Percentiles rank a stretch among this genome's conserved stretches.
These are phyloP conservation scores for Stegana nigrithorax DNA, from an alignment of 2,888 invertebrate genomes.

Conservation along the genomic window DNA sequence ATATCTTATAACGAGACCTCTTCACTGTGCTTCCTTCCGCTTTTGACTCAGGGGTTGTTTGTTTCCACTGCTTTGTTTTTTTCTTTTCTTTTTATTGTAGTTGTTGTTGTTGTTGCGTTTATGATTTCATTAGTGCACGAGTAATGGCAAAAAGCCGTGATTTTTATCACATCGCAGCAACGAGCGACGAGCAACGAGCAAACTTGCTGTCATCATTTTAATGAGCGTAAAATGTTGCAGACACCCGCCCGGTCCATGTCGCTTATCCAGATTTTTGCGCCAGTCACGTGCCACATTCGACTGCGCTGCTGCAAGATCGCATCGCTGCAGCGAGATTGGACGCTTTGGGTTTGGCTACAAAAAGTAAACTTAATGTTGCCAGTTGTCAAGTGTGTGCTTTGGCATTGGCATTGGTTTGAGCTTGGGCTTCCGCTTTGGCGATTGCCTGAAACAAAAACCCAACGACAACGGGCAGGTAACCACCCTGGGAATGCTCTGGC, in stretches of 20 bases:
- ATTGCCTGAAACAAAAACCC: neutral
- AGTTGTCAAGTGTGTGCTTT: no score
- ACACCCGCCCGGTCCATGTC: no score
- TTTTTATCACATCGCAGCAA: constrained; percentile 56
- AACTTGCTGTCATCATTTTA: constrained; percentile 52
- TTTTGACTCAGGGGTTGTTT: neutral
- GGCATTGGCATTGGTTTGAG: no score
- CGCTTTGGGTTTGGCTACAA: neutral
- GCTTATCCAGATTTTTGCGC: constrained; percentile 7
- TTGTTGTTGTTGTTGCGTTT: neutral
- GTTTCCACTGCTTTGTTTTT: neutral
- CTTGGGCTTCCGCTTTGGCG: no score
- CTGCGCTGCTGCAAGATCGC: neutral
- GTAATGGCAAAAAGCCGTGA: constrained; percentile 23
- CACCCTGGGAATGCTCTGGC: neutral
- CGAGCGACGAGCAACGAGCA: no score
- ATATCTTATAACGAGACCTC: neutral
- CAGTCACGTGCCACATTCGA: constrained; percentile 42
- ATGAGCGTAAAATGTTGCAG: constrained; percentile 45
- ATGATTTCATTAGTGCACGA: constrained; percentile 20
- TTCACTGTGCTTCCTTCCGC: neutral
- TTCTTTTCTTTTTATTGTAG: no score
- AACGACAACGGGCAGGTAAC: neutral
- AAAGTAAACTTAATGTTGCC: neutral
- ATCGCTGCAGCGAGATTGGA: neutral